Percentiles rank a stretch among this genome's conserved stretches.
These are phyloP conservation scores for Misgurnus mizolepis DNA, from an alignment of 2,113 vertebrate genomes.

Conservation along the genomic window DNA sequence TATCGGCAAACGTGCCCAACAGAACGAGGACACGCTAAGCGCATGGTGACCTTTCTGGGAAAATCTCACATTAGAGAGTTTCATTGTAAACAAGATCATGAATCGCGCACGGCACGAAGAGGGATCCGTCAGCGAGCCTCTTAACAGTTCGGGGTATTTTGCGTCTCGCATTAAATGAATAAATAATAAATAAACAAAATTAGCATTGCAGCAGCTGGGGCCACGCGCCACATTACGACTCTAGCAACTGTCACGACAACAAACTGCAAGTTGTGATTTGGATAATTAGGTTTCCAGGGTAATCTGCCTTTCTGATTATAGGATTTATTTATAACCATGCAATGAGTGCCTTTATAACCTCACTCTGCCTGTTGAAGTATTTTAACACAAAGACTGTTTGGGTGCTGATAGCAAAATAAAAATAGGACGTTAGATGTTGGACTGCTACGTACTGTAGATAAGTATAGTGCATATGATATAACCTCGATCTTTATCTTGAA, in stretches of 20 bases:
- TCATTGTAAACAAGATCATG: slow-evolving; percentile 9
- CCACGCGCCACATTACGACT: slow-evolving; percentile 20
- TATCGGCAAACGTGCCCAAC: slow-evolving; percentile 6
- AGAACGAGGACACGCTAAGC: neutral
- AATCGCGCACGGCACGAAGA: slow-evolving; percentile 28
- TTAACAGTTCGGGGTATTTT: slow-evolving; percentile 23
- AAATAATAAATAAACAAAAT: slow-evolving; percentile 51
- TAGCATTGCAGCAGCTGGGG: slow-evolving; percentile 26
- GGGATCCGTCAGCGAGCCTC: neutral
- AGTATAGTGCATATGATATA: no score
- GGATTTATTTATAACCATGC: slow-evolving; percentile 70
- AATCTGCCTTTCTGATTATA: slow-evolving; percentile 65
- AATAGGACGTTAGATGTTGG: no score
- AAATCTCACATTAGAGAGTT: slow-evolving; percentile 30
- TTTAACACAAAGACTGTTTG: no score
- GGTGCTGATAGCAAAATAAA: no score
- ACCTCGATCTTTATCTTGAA: no score
- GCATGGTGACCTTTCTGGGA: slow-evolving; percentile 24
- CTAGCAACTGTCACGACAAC: slow-evolving; percentile 64
- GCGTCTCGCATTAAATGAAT: slow-evolving; percentile 28
- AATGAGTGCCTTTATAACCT: slow-evolving; percentile 62
- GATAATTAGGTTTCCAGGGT: slow-evolving; percentile 62
- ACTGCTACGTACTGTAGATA: no score
- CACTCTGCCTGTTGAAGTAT: neutral
- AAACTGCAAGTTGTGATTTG: slow-evolving; percentile 68